These are phyloP conservation scores for Peromyscus aztecus DNA, from an alignment of 2,797 vertebrate species.

Conservation along the genomic window DNA sequence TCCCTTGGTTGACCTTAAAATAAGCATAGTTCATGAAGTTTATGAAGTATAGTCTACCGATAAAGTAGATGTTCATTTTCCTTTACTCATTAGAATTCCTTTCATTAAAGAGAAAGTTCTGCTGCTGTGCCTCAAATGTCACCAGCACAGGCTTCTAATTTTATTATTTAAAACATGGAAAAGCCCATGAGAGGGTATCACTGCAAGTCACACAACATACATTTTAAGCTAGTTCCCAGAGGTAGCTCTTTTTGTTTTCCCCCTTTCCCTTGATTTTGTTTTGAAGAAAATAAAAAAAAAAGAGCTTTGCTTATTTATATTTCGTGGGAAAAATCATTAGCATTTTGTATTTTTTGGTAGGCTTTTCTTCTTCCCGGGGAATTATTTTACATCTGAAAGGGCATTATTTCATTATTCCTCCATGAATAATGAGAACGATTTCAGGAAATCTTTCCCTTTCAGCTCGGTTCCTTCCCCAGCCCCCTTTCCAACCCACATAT, in stretches of 20 bases:
- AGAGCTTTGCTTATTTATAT: slow-evolving; percentile 61
- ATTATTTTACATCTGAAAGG: slow-evolving; percentile 80
- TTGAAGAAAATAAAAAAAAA: slow-evolving; percentile 13
- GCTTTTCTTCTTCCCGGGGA: slow-evolving; percentile 75
- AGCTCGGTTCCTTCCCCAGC: background rate
- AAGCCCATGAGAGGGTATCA: background rate
- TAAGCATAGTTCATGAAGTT: background rate
- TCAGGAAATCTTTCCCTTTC: slow-evolving; percentile 60
- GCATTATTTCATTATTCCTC: slow-evolving; percentile 75
- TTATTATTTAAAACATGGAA: slow-evolving; percentile 54
- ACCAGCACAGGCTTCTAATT: background rate
- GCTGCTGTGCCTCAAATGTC: background rate
- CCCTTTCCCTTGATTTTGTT: slow-evolving; percentile 50
- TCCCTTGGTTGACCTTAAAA: background rate
- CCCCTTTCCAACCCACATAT: slow-evolving; percentile 25
- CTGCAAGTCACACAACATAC: background rate
- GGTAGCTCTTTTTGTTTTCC: slow-evolving; percentile 68
- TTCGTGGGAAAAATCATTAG: slow-evolving; percentile 77
- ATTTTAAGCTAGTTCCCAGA: slow-evolving; percentile 74
- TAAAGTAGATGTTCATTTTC: background rate
- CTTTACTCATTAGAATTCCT: slow-evolving; percentile 13
- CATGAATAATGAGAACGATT: slow-evolving; percentile 75
- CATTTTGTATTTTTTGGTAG: slow-evolving; percentile 65
- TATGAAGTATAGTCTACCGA: background rate
- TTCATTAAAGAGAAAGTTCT: background rate